Conservation (phyloP, 2,888 invertebrate species). For the Brachyopa scutellaris region DNA sequence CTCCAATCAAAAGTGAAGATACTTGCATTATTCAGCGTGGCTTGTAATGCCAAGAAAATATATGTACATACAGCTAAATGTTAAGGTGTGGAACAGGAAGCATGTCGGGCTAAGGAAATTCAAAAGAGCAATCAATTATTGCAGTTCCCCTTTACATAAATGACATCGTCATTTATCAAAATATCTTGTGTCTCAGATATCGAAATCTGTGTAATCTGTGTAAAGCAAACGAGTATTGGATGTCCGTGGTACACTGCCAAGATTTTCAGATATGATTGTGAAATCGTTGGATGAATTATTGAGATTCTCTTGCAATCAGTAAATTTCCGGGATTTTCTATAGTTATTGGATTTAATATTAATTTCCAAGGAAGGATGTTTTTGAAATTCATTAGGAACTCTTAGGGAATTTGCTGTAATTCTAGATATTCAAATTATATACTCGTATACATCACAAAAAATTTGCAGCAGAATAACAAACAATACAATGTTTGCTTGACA, state of each 20-base stretch:
- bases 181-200: conserved; percentile 46
- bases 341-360: not conserved
- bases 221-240: conserved; percentile 27
- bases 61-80: not conserved
- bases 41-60: conserved; percentile 15
- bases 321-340: not conserved
- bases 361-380: too few relatives aligned
- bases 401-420: too few relatives aligned
- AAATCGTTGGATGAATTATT: conserved; percentile 47
- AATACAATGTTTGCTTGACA: too few relatives aligned
- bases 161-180: conserved; percentile 65
- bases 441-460: too few relatives aligned
- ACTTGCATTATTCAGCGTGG: conserved; percentile 59
- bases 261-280: conserved; percentile 15
- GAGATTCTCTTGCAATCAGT: conserved; percentile 13
- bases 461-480: too few relatives aligned
- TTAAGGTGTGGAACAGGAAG: not conserved
- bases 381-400: too few relatives aligned
- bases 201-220: conserved; percentile 43
- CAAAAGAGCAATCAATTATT: conserved; percentile 25
- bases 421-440: too few relatives aligned
- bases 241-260: conserved; percentile 16
- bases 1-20: conserved; percentile 37
- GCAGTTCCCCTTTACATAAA: conserved; percentile 25
- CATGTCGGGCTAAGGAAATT: not conserved